Conservation (phyloP, 2,797 vertebrate genomes). For the Parotocinclus haroldoi region DNA sequence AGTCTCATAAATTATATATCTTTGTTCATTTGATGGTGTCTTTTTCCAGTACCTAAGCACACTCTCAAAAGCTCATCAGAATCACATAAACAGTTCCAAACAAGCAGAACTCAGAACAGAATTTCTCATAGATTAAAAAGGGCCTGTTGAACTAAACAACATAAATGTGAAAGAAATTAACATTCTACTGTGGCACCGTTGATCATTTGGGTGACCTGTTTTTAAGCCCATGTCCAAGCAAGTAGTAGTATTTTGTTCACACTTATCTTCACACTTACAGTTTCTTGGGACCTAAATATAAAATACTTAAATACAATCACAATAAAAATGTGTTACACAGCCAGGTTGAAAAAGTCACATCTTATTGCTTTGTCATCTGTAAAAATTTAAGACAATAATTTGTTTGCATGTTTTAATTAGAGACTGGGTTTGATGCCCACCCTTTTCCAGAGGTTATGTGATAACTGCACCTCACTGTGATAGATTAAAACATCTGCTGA, state of each 20-base stretch:
- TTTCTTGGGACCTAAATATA: too few relatives aligned
- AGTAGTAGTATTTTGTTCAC: too few relatives aligned
- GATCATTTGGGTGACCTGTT: too few relatives aligned
- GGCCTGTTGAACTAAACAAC: neutral
- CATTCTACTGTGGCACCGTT: too few relatives aligned
- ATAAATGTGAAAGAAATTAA: neutral
- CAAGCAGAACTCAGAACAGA: constrained; percentile 57
- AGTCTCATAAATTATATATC: constrained; percentile 4
- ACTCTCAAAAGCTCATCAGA: constrained; percentile 34
- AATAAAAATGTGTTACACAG: neutral
- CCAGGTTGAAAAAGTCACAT: constrained; percentile 23
- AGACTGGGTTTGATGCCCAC: constrained; percentile 81
- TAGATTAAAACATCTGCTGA: constrained; percentile 68
- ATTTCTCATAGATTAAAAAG: constrained; percentile 56
- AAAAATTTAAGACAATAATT: constrained; percentile 76
- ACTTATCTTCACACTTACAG: too few relatives aligned
- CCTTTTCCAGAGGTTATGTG: constrained; percentile 78
- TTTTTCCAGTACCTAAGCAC: constrained; percentile 35
- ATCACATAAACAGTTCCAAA: constrained; percentile 60
- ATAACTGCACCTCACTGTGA: constrained; percentile 84
- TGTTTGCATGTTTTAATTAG: constrained; percentile 79
- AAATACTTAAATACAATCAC: neutral
- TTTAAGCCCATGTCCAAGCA: too few relatives aligned
- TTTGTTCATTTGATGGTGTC: too few relatives aligned
- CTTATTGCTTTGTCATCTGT: constrained; percentile 61